phyloP scores from a whole-genome alignment of 2,888 invertebrate genomes.

The Machimus atricapillus region DNA sequence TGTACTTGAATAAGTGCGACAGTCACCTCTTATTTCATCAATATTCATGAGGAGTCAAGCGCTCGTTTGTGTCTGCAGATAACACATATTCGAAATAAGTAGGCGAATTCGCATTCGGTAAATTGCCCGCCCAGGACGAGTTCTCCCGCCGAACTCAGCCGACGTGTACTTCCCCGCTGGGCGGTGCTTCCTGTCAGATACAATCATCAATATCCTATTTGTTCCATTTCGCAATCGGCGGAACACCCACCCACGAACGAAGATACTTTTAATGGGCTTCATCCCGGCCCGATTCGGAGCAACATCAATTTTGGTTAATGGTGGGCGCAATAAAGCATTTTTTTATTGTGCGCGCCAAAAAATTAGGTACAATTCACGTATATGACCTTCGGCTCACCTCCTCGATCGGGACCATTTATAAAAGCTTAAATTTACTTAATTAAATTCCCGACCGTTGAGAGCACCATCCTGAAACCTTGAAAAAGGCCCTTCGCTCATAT shows the following conservation, averaged over 20 bases:
- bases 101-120: neutral
- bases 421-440: conserved; percentile 4
- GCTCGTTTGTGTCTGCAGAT: neutral
- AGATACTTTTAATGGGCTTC: conserved; percentile 10
- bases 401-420: neutral
- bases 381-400: neutral
- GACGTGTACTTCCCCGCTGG: neutral
- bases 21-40: conserved; percentile 15
- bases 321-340: neutral
- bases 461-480: neutral
- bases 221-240: neutral
- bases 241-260: neutral
- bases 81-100: neutral
- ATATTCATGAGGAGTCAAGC: conserved; percentile 7
- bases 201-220: conserved; percentile 30
- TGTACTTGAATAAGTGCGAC: conserved; percentile 9
- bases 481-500: neutral
- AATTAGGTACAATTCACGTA: conserved; percentile 14
- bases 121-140: neutral
- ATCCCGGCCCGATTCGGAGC: neutral
- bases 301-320: conserved; percentile 19
- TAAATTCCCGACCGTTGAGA: neutral
- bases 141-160: neutral
- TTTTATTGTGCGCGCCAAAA: neutral
- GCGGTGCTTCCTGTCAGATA: conserved; percentile 15